phyloP scores from a whole-genome alignment of 2,888 invertebrate genomes.

The Dryobotodes eremita region DNA sequence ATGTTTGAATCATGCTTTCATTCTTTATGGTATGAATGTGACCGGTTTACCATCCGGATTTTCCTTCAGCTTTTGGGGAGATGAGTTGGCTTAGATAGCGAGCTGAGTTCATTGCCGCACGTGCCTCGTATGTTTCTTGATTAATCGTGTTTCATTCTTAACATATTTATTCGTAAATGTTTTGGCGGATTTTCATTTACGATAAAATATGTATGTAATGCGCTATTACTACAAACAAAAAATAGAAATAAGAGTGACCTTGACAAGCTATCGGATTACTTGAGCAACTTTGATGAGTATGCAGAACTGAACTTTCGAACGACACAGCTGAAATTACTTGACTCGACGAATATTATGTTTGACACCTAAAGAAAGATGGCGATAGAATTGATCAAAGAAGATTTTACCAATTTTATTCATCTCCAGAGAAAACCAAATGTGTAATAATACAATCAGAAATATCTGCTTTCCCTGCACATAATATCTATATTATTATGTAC shows the following conservation, averaged over 20 bases:
- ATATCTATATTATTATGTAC: not conserved
- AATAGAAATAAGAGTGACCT: slow-evolving; percentile 8
- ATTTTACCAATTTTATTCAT: not conserved
- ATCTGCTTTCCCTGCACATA: not conserved
- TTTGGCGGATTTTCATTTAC: not conserved
- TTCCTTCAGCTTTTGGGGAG: slow-evolving; percentile 4
- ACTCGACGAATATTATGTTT: not conserved
- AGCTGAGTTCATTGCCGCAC: slow-evolving; percentile 12
- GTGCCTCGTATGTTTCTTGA: not conserved
- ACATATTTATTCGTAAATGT: not conserved
- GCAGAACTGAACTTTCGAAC: not conserved
- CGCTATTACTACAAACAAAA: not conserved
- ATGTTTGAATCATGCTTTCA: slow-evolving; percentile 15
- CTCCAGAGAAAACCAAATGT: not conserved
- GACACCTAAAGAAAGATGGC: not conserved
- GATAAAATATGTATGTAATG: not conserved
- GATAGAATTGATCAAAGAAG: not conserved
- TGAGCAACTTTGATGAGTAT: not conserved
- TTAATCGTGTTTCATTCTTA: not conserved
- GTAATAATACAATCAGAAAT: not conserved
- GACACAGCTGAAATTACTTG: not conserved
- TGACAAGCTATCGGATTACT: not conserved
- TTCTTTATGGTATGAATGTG: slow-evolving; percentile 11
- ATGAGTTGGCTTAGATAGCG: not conserved
- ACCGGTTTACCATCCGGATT: slow-evolving; percentile 20